Conservation (phyloP, 2,888 invertebrate species). For the Standfussiana lucernea region DNA sequence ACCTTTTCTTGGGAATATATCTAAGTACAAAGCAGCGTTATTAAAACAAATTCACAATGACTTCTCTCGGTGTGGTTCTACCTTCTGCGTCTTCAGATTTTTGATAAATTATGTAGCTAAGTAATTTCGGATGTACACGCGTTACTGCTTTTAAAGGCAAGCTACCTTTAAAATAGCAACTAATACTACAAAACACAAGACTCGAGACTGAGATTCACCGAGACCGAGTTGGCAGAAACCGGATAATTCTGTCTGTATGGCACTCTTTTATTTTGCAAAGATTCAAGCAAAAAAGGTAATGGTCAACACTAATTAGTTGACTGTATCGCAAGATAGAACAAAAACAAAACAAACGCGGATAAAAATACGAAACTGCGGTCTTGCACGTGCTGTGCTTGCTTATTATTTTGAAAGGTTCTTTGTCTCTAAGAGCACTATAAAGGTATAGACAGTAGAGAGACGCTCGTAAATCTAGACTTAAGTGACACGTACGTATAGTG, state of each 20-base stretch:
- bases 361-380: background rate
- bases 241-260: background rate
- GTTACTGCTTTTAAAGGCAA: background rate
- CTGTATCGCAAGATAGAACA: background rate
- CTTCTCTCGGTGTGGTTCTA: background rate
- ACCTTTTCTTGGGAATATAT: background rate
- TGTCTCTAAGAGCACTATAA: conserved; percentile 8
- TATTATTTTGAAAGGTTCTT: background rate
- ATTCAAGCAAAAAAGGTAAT: conserved; percentile 28
- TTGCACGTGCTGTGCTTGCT: conserved; percentile 2
- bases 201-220: background rate
- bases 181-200: background rate
- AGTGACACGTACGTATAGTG: background rate
- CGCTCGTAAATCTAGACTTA: background rate
- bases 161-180: background rate
- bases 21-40: background rate
- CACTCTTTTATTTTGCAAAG: conserved; percentile 10
- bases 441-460: background rate
- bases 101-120: background rate
- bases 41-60: background rate
- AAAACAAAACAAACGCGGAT: background rate
- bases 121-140: background rate
- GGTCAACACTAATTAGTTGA: background rate
- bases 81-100: background rate
- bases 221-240: conserved; percentile 25